Evolutionary conservation across 1,140 invertebrate genomes (phyloP).

Genomic region (Macrobrachium rosenbergii): DNA sequence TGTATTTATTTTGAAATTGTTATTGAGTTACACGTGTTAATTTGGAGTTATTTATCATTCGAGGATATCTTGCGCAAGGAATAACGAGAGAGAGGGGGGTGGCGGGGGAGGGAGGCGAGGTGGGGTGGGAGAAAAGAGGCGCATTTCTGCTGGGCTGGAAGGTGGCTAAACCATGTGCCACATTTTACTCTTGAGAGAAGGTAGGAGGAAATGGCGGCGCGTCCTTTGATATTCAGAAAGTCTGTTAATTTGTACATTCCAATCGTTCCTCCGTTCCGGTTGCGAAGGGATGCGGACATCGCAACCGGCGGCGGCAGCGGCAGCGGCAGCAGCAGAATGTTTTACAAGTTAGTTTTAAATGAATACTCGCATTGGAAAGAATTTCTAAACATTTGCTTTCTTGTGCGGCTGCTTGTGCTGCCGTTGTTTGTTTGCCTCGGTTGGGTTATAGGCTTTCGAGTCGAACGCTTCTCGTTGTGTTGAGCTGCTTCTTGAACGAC

Average conservation of each 20-base stretch:
- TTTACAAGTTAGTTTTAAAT: too few species aligned
- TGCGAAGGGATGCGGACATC: background rate
- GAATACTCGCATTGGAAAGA: too few species aligned
- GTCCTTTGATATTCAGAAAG: conserved; percentile 60
- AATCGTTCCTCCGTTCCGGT: conserved; percentile 39
- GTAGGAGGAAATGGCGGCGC: conserved; percentile 43
- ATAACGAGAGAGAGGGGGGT: background rate
- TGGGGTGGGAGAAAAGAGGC: background rate
- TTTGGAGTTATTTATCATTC: background rate
- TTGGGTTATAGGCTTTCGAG: too few species aligned
- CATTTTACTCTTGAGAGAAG: conserved; percentile 8
- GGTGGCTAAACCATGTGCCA: too few species aligned
- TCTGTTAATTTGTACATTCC: conserved; percentile 62
- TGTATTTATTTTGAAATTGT: too few species aligned
- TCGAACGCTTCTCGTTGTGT: too few species aligned
- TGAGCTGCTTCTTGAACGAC: too few species aligned
- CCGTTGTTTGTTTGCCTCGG: too few species aligned
- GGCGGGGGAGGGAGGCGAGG: background rate
- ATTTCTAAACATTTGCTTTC: too few species aligned
- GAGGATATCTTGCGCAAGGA: background rate
- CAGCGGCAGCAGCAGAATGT: too few species aligned
- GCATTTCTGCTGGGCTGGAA: background rate
- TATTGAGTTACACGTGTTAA: too few species aligned
- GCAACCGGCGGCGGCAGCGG: background rate
- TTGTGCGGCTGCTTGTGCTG: too few species aligned